phyloP scores from a whole-genome alignment of 2,797 vertebrate genomes.

The Garrulus glandarius region DNA sequence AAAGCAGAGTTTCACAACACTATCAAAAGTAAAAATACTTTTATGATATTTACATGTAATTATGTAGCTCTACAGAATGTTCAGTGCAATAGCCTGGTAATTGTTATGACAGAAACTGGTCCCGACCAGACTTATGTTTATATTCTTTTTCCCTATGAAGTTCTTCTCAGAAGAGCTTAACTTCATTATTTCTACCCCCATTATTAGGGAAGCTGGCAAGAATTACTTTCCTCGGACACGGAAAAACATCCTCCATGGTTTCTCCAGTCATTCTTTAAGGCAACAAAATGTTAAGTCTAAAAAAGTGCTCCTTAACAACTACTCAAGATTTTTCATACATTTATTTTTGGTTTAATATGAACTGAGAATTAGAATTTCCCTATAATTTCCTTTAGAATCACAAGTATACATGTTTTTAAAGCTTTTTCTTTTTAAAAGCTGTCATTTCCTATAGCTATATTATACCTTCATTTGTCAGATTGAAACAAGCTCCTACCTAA shows the following conservation, averaged over 20 bases:
- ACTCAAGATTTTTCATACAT: background rate
- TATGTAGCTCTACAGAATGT: background rate
- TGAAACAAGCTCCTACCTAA: background rate
- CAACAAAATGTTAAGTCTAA: background rate
- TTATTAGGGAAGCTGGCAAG: background rate
- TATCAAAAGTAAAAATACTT: background rate
- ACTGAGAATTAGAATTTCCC: background rate
- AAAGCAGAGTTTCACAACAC: background rate
- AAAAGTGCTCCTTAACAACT: background rate
- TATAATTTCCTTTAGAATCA: background rate
- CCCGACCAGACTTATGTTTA: background rate
- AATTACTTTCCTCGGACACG: background rate
- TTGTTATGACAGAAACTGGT: background rate
- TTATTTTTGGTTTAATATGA: background rate
- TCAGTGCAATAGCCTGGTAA: background rate
- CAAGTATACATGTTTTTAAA: background rate
- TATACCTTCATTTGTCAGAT: background rate
- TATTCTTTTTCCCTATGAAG: background rate
- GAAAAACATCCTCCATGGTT: background rate
- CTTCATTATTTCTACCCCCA: background rate
- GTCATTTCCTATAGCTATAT: background rate
- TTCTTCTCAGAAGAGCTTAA: background rate
- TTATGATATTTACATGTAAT: background rate
- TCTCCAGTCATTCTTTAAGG: background rate
- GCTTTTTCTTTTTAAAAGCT: background rate